Conservation (phyloP, 2,113 vertebrate genomes). For the Narcine bancroftii region DNA sequence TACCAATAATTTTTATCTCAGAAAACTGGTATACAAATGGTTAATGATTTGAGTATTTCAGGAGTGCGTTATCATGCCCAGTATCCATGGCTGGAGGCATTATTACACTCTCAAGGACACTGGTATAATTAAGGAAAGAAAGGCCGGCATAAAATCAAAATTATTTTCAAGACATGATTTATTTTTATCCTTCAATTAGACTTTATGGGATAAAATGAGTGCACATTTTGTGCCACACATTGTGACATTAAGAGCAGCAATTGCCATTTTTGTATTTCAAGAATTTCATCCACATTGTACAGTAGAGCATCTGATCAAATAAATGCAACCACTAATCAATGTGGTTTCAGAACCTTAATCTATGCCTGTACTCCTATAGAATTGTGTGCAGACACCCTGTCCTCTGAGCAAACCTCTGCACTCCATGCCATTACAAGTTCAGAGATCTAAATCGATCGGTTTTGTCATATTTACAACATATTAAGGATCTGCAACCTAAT, state of each 20-base stretch:
- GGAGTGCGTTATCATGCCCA: neutral
- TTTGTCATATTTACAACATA: neutral
- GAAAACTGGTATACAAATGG: neutral
- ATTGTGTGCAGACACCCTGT: neutral
- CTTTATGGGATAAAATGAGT: neutral
- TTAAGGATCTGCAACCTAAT: constrained; percentile 11
- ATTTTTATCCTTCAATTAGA: constrained; percentile 1
- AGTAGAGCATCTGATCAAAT: neutral
- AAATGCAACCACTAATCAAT: neutral
- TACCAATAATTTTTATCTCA: neutral
- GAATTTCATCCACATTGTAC: neutral
- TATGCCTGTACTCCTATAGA: neutral
- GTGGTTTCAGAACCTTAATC: neutral
- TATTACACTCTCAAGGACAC: constrained; percentile 6
- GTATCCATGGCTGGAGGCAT: neutral
- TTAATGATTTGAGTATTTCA: constrained; percentile 1
- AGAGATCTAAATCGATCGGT: neutral
- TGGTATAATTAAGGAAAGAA: neutral
- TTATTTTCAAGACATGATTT: neutral
- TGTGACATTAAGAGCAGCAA: neutral
- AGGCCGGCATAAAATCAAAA: neutral
- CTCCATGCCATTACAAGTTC: neutral
- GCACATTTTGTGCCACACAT: neutral
- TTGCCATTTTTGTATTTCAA: neutral
- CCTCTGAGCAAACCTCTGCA: neutral